Evolutionary conservation across 2,113 vertebrate species (phyloP).

Genomic region (Campylorhamphus procurvoides): DNA sequence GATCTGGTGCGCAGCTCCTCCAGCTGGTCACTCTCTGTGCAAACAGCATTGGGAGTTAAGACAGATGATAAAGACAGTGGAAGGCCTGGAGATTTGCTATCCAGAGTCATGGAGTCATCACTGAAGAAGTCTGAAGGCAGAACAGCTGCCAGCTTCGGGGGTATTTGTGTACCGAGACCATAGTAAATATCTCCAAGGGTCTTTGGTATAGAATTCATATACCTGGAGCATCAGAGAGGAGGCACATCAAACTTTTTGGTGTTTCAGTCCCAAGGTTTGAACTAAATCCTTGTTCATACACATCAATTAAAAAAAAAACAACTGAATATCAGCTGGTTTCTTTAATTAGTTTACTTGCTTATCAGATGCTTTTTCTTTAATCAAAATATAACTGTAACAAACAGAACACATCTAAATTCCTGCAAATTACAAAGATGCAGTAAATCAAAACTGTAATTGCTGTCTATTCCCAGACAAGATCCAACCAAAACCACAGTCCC

Average conservation of each 20-base stretch:
- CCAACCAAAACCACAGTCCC: not conserved
- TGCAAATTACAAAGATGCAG: not conserved
- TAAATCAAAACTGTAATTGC: not conserved
- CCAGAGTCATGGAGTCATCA: constrained; percentile 86
- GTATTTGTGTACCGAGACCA: constrained; percentile 87
- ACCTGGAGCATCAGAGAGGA: constrained; percentile 73
- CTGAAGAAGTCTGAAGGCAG: constrained; percentile 93
- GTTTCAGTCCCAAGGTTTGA: not conserved
- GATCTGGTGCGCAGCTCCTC: constrained; percentile 87
- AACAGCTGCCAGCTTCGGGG: constrained; percentile 80
- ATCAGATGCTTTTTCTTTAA: not conserved
- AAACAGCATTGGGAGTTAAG: constrained; percentile 29
- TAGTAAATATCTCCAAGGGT: constrained; percentile 87
- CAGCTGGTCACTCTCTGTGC: constrained; percentile 74
- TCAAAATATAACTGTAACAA: accelerated
- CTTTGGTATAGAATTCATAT: constrained; percentile 81
- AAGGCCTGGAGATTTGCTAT: constrained; percentile 78
- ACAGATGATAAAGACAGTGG: constrained; percentile 65
- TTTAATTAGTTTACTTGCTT: not conserved
- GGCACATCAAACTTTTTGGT: not conserved
- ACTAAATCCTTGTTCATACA: not conserved
- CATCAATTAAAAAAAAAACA: not conserved
- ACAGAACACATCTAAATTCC: not conserved
- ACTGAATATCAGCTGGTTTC: not conserved
- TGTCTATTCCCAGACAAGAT: not conserved